A percentile compares a stretch with the other conserved stretches of the same genome.
Conservation (phyloP, 2,888 invertebrate species). For the Epinotia ramella region DNA sequence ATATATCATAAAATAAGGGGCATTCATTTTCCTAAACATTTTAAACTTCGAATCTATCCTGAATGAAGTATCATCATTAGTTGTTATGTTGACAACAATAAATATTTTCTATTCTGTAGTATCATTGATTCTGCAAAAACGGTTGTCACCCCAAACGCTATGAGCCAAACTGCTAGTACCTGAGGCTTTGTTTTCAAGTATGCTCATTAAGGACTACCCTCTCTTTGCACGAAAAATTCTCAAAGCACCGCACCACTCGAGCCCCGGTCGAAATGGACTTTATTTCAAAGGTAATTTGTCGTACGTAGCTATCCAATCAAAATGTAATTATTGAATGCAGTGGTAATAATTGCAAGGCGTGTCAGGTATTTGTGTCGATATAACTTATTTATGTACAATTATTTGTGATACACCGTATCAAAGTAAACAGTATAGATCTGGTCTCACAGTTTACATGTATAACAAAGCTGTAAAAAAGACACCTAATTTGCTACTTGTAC, state of each 20-base stretch:
- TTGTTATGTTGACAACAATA: too few species aligned
- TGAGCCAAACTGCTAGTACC: conserved; percentile 56
- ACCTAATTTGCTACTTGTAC: too few species aligned
- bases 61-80: too few species aligned
- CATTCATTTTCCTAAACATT: too few species aligned
- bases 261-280: conserved; percentile 52
- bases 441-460: too few species aligned
- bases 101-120: neutral
- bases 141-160: conserved; percentile 22
- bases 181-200: conserved; percentile 63
- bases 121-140: neutral
- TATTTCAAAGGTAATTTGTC: conserved; percentile 48
- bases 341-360: neutral
- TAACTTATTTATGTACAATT: neutral
- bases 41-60: too few species aligned
- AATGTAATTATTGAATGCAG: conserved; percentile 25
- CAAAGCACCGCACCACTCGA: conserved; percentile 50
- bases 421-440: too few species aligned
- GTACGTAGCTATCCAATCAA: conserved; percentile 18
- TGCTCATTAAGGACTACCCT: conserved; percentile 62
- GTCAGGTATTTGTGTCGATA: neutral
- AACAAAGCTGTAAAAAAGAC: too few species aligned
- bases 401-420: neutral
- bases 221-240: conserved; percentile 55
- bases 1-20: too few species aligned